A percentile compares a stretch with the other conserved stretches of the same genome.
These are phyloP conservation scores for Papilio protenor DNA, from an alignment of 2,888 invertebrate species.

Conservation along the genomic window DNA sequence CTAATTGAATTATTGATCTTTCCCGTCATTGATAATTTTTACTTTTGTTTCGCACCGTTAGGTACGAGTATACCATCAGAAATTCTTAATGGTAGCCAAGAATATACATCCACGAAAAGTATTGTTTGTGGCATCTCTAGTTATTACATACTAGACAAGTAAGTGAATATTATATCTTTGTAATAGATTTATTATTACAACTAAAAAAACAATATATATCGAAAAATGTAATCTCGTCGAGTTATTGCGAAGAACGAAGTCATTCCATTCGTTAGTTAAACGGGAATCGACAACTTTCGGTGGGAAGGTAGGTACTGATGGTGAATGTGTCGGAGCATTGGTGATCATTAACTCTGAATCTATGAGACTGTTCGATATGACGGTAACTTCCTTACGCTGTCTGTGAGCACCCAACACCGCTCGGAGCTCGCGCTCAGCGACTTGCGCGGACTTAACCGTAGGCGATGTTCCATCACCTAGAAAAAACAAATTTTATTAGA, in stretches of 20 bases:
- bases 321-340: conserved; percentile 10
- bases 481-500: neutral
- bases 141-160: conserved; percentile 1
- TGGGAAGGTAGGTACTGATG: conserved; percentile 48
- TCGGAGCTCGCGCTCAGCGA: conserved; percentile 68
- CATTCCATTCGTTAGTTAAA: conserved; percentile 62
- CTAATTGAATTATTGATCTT: too few relatives aligned
- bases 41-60: too few relatives aligned
- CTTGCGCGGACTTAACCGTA: conserved; percentile 50
- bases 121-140: neutral
- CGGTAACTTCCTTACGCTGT: conserved; percentile 55
- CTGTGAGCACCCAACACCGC: conserved; percentile 62
- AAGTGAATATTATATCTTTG: conserved; percentile 58
- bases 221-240: conserved; percentile 51
- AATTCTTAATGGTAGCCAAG: neutral
- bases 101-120: neutral
- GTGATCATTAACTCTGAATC: neutral
- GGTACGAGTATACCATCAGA: neutral
- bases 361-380: conserved; percentile 33
- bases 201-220: conserved; percentile 57
- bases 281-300: conserved; percentile 56
- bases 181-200: conserved; percentile 69
- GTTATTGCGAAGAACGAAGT: conserved; percentile 59
- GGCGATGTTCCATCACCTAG: conserved; percentile 37
- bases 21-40: too few relatives aligned